Percentiles rank a stretch among this genome's conserved stretches.
These are phyloP conservation scores for Biston stratarius DNA, from an alignment of 2,888 invertebrate genomes.

Conservation along the genomic window DNA sequence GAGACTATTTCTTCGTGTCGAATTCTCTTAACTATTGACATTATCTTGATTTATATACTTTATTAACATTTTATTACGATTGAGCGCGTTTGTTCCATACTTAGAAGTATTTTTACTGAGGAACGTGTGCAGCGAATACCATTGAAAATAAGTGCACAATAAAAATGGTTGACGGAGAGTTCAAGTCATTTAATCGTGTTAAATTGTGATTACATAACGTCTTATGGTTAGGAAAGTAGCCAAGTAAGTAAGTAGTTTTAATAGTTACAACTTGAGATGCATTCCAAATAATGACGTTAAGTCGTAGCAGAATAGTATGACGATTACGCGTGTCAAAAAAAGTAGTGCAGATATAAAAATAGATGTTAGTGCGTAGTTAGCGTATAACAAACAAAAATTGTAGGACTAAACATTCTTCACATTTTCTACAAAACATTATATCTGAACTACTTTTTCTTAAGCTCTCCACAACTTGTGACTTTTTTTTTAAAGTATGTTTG, in stretches of 20 bases:
- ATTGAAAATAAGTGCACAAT: slow-evolving; percentile 41
- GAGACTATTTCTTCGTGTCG: slow-evolving; percentile 75
- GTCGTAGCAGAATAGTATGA: slow-evolving; percentile 1
- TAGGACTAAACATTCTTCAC: too few relatives aligned
- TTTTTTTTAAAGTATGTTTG: too few relatives aligned
- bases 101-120: slow-evolving; percentile 41
- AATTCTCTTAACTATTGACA: slow-evolving; percentile 73
- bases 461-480: too few relatives aligned
- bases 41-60: slow-evolving; percentile 83
- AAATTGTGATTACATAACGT: too few relatives aligned
- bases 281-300: slow-evolving; percentile 7
- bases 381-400: too few relatives aligned
- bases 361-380: too few relatives aligned
- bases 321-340: slow-evolving; percentile 7
- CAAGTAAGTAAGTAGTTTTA: slow-evolving; percentile 10
- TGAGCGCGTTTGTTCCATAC: slow-evolving; percentile 67
- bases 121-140: slow-evolving; percentile 30
- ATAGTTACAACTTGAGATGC: slow-evolving; percentile 6
- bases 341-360: too few relatives aligned
- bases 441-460: too few relatives aligned
- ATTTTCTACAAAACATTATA: too few relatives aligned
- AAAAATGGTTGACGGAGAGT: slow-evolving; percentile 43
- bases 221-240: too few relatives aligned
- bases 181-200: too few relatives aligned
- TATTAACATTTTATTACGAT: slow-evolving; percentile 82